phyloP scores from a whole-genome alignment of 2,888 invertebrate species.

The Dynastes hyllus region DNA sequence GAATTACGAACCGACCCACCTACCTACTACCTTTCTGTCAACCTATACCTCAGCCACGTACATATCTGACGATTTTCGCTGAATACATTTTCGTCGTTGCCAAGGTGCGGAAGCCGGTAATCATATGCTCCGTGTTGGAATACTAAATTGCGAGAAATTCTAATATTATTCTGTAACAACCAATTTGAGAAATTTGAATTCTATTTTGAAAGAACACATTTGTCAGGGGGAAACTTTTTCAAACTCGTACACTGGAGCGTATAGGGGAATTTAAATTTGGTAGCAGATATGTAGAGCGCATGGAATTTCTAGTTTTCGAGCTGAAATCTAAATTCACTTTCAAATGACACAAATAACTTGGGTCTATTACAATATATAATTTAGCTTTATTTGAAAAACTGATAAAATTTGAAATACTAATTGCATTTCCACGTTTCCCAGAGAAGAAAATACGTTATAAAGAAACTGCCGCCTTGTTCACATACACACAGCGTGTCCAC shows the following conservation, averaged over 20 bases:
- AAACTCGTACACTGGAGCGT: background rate
- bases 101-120: slow-evolving; percentile 17
- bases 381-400: no score
- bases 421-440: no score
- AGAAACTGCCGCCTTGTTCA: no score
- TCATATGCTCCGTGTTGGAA: slow-evolving; percentile 42
- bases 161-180: slow-evolving; percentile 35
- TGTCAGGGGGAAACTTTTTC: background rate
- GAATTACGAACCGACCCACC: slow-evolving; percentile 16
- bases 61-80: slow-evolving; percentile 32
- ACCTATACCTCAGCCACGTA: background rate
- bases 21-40: background rate
- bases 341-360: no score
- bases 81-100: slow-evolving; percentile 29
- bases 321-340: no score
- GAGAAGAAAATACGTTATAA: no score
- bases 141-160: slow-evolving; percentile 39
- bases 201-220: slow-evolving; percentile 11
- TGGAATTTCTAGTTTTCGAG: no score
- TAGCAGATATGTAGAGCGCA: background rate
- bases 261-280: slow-evolving; percentile 2
- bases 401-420: no score
- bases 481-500: no score
- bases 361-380: no score
- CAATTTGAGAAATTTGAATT: slow-evolving; percentile 43